These are phyloP conservation scores for Drosophila paramelanica DNA, from an alignment of 2,888 invertebrate species.

Conservation along the genomic window DNA sequence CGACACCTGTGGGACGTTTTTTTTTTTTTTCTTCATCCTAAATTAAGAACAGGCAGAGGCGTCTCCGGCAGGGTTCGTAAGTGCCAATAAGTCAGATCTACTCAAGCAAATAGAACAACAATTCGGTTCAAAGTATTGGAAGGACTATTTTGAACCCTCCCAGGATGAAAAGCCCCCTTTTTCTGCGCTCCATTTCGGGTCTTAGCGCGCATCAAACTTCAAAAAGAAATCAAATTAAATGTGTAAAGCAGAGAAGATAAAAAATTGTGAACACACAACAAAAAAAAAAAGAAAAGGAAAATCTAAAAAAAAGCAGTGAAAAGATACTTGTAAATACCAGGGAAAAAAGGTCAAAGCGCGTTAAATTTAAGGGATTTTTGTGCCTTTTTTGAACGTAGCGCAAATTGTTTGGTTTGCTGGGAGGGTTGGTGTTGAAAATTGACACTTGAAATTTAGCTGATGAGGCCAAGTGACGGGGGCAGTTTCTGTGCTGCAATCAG, in stretches of 20 bases:
- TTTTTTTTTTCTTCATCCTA: neutral
- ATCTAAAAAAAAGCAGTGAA: constrained; percentile 40
- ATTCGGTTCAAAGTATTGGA: neutral
- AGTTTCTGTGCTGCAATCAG: constrained; percentile 60
- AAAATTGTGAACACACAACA: constrained; percentile 39
- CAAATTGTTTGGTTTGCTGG: constrained; percentile 22
- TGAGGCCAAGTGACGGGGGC: constrained; percentile 13
- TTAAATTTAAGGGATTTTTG: constrained; percentile 68
- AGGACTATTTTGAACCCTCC: neutral
- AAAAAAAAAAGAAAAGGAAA: constrained; percentile 30
- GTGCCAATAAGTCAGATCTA: neutral
- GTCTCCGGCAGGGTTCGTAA: neutral
- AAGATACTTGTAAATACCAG: constrained; percentile 64
- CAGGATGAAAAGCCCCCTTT: neutral
- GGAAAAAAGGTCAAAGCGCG: constrained; percentile 75
- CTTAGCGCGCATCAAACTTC: constrained; percentile 69
- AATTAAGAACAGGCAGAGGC: constrained; percentile 27
- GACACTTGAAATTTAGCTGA: constrained; percentile 68
- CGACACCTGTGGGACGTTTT: constrained; percentile 73
- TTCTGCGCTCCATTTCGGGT: constrained; percentile 25
- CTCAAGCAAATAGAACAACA: neutral
- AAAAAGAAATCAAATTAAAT: constrained; percentile 79
- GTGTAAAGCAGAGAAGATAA: constrained; percentile 71
- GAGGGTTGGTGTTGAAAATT: constrained; percentile 76
- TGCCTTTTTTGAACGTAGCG: constrained; percentile 44